Conservation (phyloP, 2,113 vertebrate genomes). For the Gallinago media region DNA sequence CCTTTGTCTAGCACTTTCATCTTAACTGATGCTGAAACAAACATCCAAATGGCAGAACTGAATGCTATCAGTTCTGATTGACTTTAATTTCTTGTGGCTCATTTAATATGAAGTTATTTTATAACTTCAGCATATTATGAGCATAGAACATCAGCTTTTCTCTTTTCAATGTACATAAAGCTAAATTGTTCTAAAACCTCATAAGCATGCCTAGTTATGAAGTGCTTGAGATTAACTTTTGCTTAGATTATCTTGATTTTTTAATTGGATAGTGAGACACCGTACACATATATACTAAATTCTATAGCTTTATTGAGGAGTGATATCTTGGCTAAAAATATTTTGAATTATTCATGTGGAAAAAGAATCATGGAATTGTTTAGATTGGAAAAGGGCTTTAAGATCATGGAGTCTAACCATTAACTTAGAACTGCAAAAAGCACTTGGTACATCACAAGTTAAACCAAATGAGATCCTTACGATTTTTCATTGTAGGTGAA, state of each 20-base stretch:
- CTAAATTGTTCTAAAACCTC: neutral
- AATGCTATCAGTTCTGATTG: neutral
- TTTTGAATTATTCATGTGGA: neutral
- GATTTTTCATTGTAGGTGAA: neutral
- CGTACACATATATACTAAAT: neutral
- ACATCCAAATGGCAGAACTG: neutral
- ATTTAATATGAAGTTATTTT: neutral
- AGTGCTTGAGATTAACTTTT: neutral
- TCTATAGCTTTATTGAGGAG: neutral
- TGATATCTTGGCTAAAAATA: neutral
- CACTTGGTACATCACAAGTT: neutral
- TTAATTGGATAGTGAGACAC: neutral
- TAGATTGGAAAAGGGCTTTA: neutral
- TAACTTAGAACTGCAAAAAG: neutral
- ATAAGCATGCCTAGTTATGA: neutral
- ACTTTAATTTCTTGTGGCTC: neutral
- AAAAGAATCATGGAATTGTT: neutral
- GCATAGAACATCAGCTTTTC: neutral
- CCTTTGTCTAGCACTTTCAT: neutral
- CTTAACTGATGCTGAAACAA: neutral
- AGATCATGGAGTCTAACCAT: neutral
- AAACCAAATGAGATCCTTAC: neutral
- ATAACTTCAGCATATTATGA: neutral
- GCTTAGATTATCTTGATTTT: neutral
- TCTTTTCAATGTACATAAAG: neutral